These are phyloP conservation scores for Barnardius zonarius DNA, from an alignment of 2,113 vertebrate species.

Conservation along the genomic window DNA sequence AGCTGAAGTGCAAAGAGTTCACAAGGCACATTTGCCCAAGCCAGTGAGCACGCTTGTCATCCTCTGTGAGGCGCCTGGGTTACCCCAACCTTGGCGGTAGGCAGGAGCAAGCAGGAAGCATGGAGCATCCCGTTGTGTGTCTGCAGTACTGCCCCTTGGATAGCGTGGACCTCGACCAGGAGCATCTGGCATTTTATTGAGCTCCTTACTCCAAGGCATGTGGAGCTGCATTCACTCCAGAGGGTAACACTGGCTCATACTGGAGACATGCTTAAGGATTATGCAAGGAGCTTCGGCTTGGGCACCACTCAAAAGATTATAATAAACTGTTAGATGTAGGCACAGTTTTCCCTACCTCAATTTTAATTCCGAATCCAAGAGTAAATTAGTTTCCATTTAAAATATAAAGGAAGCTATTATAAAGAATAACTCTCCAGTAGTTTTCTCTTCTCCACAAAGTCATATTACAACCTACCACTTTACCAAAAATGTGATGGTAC, in stretches of 20 bases:
- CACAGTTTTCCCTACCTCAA: background rate
- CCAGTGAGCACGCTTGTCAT: background rate
- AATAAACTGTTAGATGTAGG: background rate
- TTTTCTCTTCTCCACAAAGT: background rate
- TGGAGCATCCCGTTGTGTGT: accelerated
- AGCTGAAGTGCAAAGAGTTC: background rate
- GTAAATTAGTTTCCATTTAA: background rate
- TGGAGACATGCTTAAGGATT: background rate
- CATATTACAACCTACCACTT: background rate
- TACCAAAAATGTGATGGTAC: background rate
- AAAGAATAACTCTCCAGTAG: background rate
- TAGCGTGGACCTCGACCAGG: too few species aligned
- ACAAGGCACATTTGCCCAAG: background rate
- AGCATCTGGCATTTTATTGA: background rate
- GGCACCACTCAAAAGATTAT: background rate
- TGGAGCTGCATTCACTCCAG: background rate
- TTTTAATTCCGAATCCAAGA: background rate
- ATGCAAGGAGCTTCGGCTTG: background rate
- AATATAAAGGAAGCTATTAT: background rate
- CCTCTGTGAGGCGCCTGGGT: background rate
- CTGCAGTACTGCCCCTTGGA: background rate
- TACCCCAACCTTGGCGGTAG: background rate
- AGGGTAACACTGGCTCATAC: background rate
- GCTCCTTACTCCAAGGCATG: accelerated
- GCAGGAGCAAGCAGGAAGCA: background rate